Percentiles rank a stretch among this genome's conserved stretches.
Conservation (phyloP, 2,113 vertebrate species). For the Callaeas wilsoni region DNA sequence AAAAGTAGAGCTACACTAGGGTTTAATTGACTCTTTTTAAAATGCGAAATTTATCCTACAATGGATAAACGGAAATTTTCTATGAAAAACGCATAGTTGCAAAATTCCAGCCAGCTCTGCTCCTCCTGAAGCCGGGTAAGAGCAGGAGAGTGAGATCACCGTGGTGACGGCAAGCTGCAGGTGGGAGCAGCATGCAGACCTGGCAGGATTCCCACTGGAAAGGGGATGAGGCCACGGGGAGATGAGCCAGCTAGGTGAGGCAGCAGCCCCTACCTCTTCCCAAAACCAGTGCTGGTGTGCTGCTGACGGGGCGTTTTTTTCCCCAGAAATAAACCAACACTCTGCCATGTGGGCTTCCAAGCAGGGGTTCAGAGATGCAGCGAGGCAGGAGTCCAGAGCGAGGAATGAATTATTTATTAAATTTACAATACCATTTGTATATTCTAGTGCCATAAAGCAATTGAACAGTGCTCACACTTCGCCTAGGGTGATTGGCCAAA, state of each 20-base stretch:
- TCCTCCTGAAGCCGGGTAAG: not conserved
- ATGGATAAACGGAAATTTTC: not conserved
- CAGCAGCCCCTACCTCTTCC: not conserved
- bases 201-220: not conserved
- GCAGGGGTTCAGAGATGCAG: no score
- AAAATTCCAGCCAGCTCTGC: not conserved
- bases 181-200: rapidly evolving
- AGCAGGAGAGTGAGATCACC: rapidly evolving
- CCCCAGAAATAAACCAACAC: not conserved
- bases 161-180: not conserved
- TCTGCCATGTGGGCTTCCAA: no score
- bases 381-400: no score
- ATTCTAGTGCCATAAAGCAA: no score
- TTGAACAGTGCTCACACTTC: no score
- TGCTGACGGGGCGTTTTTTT: rapidly evolving
- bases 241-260: not conserved
- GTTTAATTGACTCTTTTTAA: not conserved
- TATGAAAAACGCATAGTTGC: not conserved
- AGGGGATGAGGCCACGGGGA: not conserved
- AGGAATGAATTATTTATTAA: no score
- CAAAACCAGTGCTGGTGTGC: not conserved
- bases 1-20: not conserved
- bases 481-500: no score
- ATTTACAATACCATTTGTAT: no score
- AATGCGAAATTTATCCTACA: not conserved